phyloP scores from a whole-genome alignment of 2,888 invertebrate genomes.

The Lepidonotus clava region DNA sequence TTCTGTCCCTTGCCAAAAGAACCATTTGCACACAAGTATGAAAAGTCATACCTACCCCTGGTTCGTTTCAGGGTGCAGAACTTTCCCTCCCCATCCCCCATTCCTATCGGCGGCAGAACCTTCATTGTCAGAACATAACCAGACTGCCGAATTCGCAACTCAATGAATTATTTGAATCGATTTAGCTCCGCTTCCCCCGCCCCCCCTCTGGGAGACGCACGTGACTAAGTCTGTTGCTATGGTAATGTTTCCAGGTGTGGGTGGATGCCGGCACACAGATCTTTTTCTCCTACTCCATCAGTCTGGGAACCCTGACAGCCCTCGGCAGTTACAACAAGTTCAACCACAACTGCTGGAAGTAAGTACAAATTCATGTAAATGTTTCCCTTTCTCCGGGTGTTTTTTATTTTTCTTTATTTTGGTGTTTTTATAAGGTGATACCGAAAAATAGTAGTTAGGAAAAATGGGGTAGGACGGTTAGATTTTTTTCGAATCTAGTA shows the following conservation, averaged over 20 bases:
- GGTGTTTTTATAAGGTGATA: too few relatives aligned
- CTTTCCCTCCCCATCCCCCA: background rate
- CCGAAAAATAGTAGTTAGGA: too few relatives aligned
- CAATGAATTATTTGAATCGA: constrained; percentile 12
- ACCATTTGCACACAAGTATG: background rate
- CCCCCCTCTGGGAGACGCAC: background rate
- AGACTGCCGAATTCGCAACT: constrained; percentile 24
- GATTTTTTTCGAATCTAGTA: too few relatives aligned
- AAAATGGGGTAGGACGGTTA: too few relatives aligned
- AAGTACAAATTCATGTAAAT: too few relatives aligned
- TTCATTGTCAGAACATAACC: constrained; percentile 48
- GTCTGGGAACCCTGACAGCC: constrained; percentile 83
- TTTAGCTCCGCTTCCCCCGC: constrained; percentile 17
- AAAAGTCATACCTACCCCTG: constrained; percentile 7
- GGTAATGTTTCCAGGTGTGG: constrained; percentile 59
- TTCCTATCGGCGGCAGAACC: constrained; percentile 22
- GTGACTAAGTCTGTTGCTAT: background rate
- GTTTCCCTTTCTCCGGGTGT: too few relatives aligned
- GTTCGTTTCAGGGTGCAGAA: constrained; percentile 29
- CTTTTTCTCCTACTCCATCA: constrained; percentile 85
- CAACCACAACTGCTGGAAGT: constrained; percentile 64
- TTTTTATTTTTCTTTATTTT: too few relatives aligned
- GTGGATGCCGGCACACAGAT: constrained; percentile 81
- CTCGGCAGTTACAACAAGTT: constrained; percentile 71
- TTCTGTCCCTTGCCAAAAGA: constrained; percentile 38